phyloP scores from a whole-genome alignment of 2,888 invertebrate genomes.

The Eremobia ochroleuca region DNA sequence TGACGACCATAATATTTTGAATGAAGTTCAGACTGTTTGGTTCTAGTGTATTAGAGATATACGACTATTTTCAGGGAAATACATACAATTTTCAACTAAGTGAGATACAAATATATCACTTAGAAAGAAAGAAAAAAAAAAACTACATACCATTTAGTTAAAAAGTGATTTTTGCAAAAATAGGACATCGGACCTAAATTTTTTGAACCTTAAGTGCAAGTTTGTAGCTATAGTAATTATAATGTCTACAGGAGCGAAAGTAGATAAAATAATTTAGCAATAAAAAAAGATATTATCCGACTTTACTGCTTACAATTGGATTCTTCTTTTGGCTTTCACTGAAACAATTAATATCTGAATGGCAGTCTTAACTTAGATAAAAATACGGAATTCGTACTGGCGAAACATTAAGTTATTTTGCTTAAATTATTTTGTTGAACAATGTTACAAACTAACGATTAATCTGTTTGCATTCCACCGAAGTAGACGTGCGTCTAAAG shows the following conservation, averaged over 20 bases:
- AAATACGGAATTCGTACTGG: neutral
- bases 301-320: neutral
- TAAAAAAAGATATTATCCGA: neutral
- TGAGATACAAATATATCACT: no score
- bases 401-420: constrained; percentile 16
- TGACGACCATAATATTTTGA: no score
- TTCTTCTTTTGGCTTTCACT: neutral
- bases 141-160: no score
- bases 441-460: constrained; percentile 17
- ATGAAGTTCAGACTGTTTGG: no score
- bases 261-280: neutral
- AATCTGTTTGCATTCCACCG: constrained; percentile 33
- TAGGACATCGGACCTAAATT: no score
- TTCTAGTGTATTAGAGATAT: no score
- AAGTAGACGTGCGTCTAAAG: constrained; percentile 4
- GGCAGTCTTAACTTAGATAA: neutral
- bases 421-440: constrained; percentile 16
- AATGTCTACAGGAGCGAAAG: neutral
- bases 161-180: no score
- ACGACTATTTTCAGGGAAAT: no score
- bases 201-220: neutral
- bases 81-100: no score
- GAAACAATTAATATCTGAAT: neutral
- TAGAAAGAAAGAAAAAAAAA: no score
- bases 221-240: neutral